Evolutionary conservation across 2,797 vertebrate genomes (phyloP).

Genomic region (Hoplostethus atlanticus): DNA sequence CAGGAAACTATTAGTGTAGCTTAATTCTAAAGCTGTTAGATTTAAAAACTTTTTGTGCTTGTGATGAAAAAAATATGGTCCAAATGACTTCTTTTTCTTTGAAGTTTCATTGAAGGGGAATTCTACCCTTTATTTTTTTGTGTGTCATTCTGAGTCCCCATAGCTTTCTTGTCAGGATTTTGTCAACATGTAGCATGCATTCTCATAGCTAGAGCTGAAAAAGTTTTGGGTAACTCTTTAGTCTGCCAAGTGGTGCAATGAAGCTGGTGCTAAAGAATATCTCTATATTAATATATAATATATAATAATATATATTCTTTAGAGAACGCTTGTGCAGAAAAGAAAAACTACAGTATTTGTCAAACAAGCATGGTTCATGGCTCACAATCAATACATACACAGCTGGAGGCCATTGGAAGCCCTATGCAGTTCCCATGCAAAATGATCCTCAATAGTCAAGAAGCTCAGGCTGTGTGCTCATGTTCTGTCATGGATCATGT

Average conservation of each 20-base stretch:
- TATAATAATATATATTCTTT: no score
- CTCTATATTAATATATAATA: no score
- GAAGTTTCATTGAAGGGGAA: slow-evolving; percentile 24
- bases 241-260: neutral
- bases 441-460: neutral
- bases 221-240: neutral
- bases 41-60: slow-evolving; percentile 13
- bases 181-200: slow-evolving; percentile 47
- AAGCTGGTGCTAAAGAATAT: slow-evolving; percentile 3
- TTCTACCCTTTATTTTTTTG: slow-evolving; percentile 12
- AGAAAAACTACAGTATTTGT: slow-evolving; percentile 5
- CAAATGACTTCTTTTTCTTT: slow-evolving; percentile 42
- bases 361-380: slow-evolving; percentile 13
- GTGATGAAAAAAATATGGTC: slow-evolving; percentile 26
- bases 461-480: slow-evolving; percentile 5
- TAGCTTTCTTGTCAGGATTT: slow-evolving; percentile 16
- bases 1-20: slow-evolving; percentile 46
- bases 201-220: slow-evolving; percentile 16
- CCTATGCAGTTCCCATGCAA: slow-evolving; percentile 45
- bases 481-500: slow-evolving; percentile 6
- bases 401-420: slow-evolving; percentile 18
- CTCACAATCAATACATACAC: slow-evolving; percentile 13
- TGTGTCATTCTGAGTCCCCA: slow-evolving; percentile 1
- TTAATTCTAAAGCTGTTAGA: slow-evolving; percentile 32
- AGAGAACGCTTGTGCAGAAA: neutral